phyloP scores from a whole-genome alignment of 2,113 vertebrate genomes.

The Plectropomus leopardus region DNA sequence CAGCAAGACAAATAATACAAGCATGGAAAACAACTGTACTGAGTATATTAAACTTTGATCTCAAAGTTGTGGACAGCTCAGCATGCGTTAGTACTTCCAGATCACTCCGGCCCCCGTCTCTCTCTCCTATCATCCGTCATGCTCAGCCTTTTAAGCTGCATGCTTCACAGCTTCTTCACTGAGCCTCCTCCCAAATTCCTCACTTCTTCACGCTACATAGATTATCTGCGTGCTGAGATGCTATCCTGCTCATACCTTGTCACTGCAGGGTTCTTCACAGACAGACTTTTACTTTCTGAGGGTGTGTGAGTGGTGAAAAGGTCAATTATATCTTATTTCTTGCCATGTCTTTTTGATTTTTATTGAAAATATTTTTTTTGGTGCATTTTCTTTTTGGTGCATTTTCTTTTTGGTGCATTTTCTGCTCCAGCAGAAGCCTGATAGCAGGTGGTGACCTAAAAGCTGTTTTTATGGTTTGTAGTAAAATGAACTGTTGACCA shows the following conservation, averaged over 20 bases:
- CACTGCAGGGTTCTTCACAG: constrained; percentile 10
- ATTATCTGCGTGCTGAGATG: constrained; percentile 40
- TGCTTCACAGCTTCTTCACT: constrained; percentile 36
- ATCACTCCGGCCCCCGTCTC: not conserved
- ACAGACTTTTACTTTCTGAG: not conserved
- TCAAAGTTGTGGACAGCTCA: not conserved
- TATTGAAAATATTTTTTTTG: not conserved
- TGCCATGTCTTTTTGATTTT: not conserved
- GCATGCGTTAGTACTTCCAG: not conserved
- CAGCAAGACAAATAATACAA: not conserved
- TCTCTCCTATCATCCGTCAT: constrained; percentile 29
- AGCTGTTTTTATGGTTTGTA: too few species aligned
- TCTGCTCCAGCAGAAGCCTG: not conserved
- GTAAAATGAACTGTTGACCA: too few species aligned
- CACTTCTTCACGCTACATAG: constrained; percentile 53
- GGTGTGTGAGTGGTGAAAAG: not conserved
- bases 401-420: too few species aligned
- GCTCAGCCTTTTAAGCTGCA: constrained; percentile 28
- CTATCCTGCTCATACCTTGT: constrained; percentile 33
- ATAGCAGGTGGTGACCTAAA: not conserved
- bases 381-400: not conserved
- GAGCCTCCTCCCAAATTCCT: constrained; percentile 56
- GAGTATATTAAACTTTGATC: constrained; percentile 9
- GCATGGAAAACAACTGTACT: not conserved
- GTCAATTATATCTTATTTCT: not conserved